Percentiles rank a stretch among this genome's conserved stretches.
Conservation (phyloP, 2,113 vertebrate genomes). For the Eublepharis macularius region DNA sequence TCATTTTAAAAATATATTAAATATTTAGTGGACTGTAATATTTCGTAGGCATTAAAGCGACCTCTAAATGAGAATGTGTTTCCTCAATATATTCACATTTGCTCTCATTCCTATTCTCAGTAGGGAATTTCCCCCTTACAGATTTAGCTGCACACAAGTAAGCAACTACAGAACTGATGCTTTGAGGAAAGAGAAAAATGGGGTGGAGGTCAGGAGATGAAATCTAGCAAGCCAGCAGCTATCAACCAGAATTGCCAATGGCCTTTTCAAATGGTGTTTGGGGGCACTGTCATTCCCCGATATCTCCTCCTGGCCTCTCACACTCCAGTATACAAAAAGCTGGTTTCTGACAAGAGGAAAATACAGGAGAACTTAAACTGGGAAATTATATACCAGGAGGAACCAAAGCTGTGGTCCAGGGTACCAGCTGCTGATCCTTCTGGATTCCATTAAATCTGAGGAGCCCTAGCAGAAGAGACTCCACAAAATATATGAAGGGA, state of each 20-base stretch:
- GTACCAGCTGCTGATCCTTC: neutral
- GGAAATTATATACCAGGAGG: neutral
- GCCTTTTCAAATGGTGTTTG: neutral
- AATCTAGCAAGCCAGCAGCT: neutral
- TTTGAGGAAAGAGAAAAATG: neutral
- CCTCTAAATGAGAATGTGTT: neutral
- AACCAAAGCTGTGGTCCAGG: neutral
- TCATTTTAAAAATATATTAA: neutral
- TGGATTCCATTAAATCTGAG: neutral
- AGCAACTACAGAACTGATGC: neutral
- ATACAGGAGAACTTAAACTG: neutral
- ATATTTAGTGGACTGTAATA: conserved; percentile 1
- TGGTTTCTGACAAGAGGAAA: neutral
- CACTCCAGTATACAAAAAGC: neutral
- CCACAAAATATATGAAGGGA: neutral
- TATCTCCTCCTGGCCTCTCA: neutral
- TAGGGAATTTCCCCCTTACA: neutral
- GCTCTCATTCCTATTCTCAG: neutral
- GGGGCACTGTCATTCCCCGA: too few relatives aligned
- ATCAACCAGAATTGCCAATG: neutral
- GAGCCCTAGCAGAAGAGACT: neutral
- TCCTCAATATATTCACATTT: neutral
- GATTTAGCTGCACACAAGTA: neutral
- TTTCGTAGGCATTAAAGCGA: neutral
- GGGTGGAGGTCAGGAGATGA: neutral